Percentiles rank a stretch among this genome's conserved stretches.
Evolutionary conservation across 2,113 vertebrate genomes (phyloP).

Genomic region (Notechis scutatus): DNA sequence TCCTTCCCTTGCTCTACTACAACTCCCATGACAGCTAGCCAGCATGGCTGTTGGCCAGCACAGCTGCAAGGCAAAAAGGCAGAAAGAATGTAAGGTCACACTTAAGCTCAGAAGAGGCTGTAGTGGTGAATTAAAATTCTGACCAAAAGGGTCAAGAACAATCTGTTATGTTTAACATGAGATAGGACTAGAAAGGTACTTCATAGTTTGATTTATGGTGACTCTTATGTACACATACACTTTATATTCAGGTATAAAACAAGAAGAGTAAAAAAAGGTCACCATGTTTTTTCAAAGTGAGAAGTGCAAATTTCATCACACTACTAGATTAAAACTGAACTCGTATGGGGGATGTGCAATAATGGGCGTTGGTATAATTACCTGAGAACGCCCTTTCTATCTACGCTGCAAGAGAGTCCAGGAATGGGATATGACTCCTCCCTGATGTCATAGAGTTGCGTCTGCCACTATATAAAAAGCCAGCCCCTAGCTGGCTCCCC

Average conservation of each 20-base stretch:
- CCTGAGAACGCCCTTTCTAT: too few species aligned
- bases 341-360: background rate
- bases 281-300: background rate
- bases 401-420: too few species aligned
- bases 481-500: too few species aligned
- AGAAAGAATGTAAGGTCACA: constrained; percentile 22
- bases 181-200: constrained; percentile 15
- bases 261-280: background rate
- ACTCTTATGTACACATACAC: background rate
- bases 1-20: background rate
- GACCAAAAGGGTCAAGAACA: constrained; percentile 1
- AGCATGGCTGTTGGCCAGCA: background rate
- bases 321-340: background rate
- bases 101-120: background rate
- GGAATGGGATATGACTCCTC: too few species aligned
- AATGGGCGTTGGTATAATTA: background rate
- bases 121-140: constrained; percentile 3
- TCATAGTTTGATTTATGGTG: background rate
- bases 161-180: constrained; percentile 14
- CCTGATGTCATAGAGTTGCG: too few species aligned
- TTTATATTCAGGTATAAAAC: background rate
- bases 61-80: background rate
- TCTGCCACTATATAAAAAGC: too few species aligned
- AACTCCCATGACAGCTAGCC: background rate
- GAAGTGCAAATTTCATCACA: background rate